These are phyloP conservation scores for Dipodomys spectabilis DNA, from an alignment of 2,113 vertebrate species.

Conservation along the genomic window DNA sequence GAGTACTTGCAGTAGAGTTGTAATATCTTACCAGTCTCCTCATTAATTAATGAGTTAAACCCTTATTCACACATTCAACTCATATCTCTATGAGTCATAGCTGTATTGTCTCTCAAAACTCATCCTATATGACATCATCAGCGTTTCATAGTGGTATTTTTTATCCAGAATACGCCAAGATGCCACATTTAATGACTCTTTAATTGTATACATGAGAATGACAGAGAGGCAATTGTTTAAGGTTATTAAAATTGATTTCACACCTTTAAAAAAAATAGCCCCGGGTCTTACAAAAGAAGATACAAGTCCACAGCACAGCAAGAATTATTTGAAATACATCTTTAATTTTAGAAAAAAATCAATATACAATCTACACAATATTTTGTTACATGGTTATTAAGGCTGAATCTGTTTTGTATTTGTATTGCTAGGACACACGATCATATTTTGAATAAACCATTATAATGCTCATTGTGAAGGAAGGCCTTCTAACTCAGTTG, in stretches of 20 bases:
- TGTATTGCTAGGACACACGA: conserved; percentile 79
- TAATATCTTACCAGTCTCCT: background rate
- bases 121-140: conserved; percentile 7
- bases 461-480: conserved; percentile 75
- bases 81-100: conserved; percentile 6
- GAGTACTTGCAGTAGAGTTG: background rate
- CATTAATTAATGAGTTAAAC: conserved; percentile 28
- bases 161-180: conserved; percentile 38
- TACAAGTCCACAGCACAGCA: conserved; percentile 62
- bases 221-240: conserved; percentile 55
- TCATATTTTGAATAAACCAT: conserved; percentile 80
- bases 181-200: background rate
- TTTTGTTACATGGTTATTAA: conserved; percentile 86
- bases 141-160: background rate
- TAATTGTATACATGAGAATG: background rate
- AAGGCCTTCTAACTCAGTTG: conserved; percentile 47
- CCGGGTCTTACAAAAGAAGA: conserved; percentile 61
- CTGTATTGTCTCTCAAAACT: background rate
- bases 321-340: conserved; percentile 83
- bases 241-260: conserved; percentile 67
- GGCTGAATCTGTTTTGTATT: conserved; percentile 76
- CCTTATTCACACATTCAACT: background rate
- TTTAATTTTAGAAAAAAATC: conserved; percentile 87
- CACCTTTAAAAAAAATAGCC: conserved; percentile 10
- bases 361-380: conserved; percentile 87